Conservation (phyloP, 2,797 vertebrate genomes). For the Sus cebifrons region DNA sequence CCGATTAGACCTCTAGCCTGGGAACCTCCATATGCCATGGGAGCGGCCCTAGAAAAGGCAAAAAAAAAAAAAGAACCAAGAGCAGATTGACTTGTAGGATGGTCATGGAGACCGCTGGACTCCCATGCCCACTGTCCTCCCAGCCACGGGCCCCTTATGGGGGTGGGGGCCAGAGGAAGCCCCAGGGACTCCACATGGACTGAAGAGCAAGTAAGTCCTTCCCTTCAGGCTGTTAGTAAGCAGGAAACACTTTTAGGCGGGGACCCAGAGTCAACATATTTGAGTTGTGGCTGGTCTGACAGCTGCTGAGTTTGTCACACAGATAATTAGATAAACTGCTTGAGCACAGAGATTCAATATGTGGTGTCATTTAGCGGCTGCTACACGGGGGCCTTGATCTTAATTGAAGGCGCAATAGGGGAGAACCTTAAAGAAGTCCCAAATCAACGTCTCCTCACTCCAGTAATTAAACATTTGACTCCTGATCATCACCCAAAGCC, state of each 20-base stretch:
- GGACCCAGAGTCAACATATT: not conserved
- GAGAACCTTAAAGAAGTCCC: constrained; percentile 72
- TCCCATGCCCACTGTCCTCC: not conserved
- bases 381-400: constrained; percentile 45
- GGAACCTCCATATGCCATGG: no score
- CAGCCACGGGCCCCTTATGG: not conserved
- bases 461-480: constrained; percentile 76
- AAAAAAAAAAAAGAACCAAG: not conserved
- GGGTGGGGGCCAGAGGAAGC: not conserved
- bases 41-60: no score
- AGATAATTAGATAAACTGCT: constrained; percentile 84
- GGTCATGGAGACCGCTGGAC: no score
- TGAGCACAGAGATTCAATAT: constrained; percentile 57
- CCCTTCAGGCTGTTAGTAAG: not conserved
- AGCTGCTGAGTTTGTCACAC: constrained; percentile 72
- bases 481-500: not conserved
- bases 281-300: constrained; percentile 68
- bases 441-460: constrained; percentile 73
- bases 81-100: not conserved
- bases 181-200: accelerated
- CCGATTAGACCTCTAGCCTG: no score
- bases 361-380: not conserved
- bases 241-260: not conserved
- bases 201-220: not conserved
- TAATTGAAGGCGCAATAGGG: constrained; percentile 75